Base-by-base conservation (phyloP, 2,797 vertebrate species). In the Rhinophrynus dorsalis region DNA sequence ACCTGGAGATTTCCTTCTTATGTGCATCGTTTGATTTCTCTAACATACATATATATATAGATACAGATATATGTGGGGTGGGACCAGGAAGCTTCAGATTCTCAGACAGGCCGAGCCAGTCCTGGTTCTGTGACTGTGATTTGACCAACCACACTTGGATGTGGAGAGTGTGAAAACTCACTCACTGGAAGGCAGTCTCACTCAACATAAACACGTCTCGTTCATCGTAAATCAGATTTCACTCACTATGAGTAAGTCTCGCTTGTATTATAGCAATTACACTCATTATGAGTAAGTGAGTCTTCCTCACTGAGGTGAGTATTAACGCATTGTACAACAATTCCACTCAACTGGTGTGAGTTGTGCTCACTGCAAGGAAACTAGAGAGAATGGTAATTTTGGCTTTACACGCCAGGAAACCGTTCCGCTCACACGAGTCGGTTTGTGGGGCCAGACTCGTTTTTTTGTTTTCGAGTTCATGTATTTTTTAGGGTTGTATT, bases 281-380 rank as follows among this genome's bases (percentile, higher is more conserved):
- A 72, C 69, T 72, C 69, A 72, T 58, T 72, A 65, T 72, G 69
- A 72, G 69, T 72, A 61, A 72, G 69, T 72, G 61, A 72, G 69
- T 65, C 69, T 65, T 58, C 69, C 69, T 66, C 52, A 72, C 44
- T 42, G 69, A 48, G 61, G 69, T 51, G 61, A 72, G 69, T 59
- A 38, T 38, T 56, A 56, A 71, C 59, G 57, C 57, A 63, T 63
- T 52, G 45, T 72, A 65, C 50, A 54, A 44, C 24, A 72, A 61
- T 58, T 58, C 38, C 68, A 72, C 59, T 29, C 24, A 61, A 40
- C 20, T 35, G 35, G 26, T 26, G 45, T 29, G 4, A 40, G 32
- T 57, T 13, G 27, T 17, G 23, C 29, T 67, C 42, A 29, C n/a
- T 32, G 32, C 27, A 33, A 50, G 54, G 13, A 29, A 38, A 51